Conservation (phyloP, 37 sponge, comb jelly and placozoan species). For the Dysidea cf. avara region DNA sequence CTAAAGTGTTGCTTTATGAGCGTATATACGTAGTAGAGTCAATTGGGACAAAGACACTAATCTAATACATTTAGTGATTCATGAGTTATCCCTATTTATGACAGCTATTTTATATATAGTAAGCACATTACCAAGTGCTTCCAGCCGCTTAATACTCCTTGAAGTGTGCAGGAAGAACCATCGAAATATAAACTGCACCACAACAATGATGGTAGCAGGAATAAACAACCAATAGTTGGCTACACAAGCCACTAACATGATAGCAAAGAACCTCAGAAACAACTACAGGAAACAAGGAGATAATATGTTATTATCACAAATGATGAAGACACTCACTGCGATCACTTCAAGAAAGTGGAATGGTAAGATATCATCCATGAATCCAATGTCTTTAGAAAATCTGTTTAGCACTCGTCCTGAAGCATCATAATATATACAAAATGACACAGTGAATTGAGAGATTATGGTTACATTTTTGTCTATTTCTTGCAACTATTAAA, state of each 20-base stretch:
- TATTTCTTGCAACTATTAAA: too few species aligned
- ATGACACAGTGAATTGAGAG: too few species aligned
- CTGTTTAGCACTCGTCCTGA: constrained; percentile 74
- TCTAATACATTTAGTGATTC: too few species aligned
- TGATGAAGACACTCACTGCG: constrained; percentile 34
- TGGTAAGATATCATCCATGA: constrained; percentile 70
- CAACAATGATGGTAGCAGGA: constrained; percentile 26
- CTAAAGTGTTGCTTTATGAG: too few species aligned
- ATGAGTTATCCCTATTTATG: too few species aligned
- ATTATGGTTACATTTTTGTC: too few species aligned
- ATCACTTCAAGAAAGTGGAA: constrained; percentile 47
- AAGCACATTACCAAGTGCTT: constrained; percentile 61
- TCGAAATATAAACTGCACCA: constrained; percentile 39
- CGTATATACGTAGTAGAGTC: too few species aligned
- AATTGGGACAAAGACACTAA: too few species aligned
- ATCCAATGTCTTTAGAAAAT: constrained; percentile 75
- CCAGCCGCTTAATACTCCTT: constrained; percentile 73
- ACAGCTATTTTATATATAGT: not conserved
- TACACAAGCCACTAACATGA: constrained; percentile 44
- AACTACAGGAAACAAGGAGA: constrained; percentile 22
- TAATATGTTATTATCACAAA: too few species aligned
- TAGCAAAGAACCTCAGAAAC: constrained; percentile 40
- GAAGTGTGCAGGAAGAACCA: constrained; percentile 67
- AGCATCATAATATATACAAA: not conserved
- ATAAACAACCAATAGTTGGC: constrained; percentile 59